Conservation (phyloP, 2,888 invertebrate species). For the Gortyna flavago region DNA sequence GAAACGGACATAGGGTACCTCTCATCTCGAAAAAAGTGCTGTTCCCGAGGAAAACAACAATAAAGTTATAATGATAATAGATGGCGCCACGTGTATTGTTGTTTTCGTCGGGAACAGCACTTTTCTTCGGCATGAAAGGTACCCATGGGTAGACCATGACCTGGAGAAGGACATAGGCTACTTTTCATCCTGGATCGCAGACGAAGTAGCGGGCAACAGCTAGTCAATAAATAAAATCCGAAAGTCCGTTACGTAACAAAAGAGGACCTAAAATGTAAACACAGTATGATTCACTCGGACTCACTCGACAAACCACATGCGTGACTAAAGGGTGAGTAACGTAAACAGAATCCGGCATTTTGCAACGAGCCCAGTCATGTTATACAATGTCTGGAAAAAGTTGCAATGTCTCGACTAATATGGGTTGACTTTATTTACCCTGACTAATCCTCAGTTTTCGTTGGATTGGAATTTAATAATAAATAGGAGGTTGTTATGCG, state of each 20-base stretch:
- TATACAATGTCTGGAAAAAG: constrained; percentile 28
- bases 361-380: constrained; percentile 34
- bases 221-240: constrained; percentile 11
- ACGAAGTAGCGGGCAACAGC: too few relatives aligned
- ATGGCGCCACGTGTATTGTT: too few relatives aligned
- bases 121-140: too few relatives aligned
- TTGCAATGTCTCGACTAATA: neutral
- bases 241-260: constrained; percentile 47
- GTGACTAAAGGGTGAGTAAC: constrained; percentile 58
- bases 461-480: neutral
- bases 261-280: constrained; percentile 30
- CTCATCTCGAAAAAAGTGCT: too few relatives aligned
- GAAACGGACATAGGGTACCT: too few relatives aligned
- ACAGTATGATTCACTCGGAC: constrained; percentile 50
- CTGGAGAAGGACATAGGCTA: too few relatives aligned
- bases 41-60: too few relatives aligned
- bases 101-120: too few relatives aligned
- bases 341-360: constrained; percentile 57
- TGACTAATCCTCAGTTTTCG: neutral
- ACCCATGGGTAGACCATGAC: too few relatives aligned
- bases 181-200: too few relatives aligned
- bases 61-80: too few relatives aligned
- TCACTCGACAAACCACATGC: constrained; percentile 41
- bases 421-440: neutral
- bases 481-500: neutral